phyloP scores from a whole-genome alignment of 2,113 vertebrate genomes.

The Megaleporinus macrocephalus region DNA sequence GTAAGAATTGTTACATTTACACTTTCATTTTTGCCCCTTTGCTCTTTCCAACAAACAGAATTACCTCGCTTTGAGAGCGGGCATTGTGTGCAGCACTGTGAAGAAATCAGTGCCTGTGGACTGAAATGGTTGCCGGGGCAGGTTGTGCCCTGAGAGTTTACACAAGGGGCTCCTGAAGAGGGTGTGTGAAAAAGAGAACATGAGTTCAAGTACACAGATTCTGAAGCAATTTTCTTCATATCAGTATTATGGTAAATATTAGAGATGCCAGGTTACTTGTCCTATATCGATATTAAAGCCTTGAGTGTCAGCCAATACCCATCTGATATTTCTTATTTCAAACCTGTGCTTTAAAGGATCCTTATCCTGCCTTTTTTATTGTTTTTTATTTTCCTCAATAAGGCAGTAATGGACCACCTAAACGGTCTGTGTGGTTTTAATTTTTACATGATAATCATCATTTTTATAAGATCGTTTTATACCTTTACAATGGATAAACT shows the following conservation, averaged over 20 bases:
- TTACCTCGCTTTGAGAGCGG: constrained; percentile 75
- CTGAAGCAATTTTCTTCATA: constrained; percentile 10
- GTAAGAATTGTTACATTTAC: constrained; percentile 86
- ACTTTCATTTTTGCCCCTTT: constrained; percentile 32
- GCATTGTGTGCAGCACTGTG: constrained; percentile 68
- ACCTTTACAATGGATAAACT: no score
- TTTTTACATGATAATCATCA: no score
- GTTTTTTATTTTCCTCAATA: no score
- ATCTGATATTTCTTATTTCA: no score
- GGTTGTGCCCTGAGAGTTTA: constrained; percentile 66
- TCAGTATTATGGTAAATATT: neutral
- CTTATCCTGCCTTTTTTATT: no score
- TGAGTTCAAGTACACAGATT: constrained; percentile 52
- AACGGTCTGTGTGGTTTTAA: no score
- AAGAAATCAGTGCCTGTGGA: constrained; percentile 76
- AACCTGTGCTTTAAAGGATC: no score
- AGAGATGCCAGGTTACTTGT: no score
- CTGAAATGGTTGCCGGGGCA: constrained; percentile 71
- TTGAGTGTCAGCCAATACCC: no score
- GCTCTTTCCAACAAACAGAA: constrained; percentile 84
- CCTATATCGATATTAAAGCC: no score
- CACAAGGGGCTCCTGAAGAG: neutral
- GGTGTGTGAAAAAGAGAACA: neutral
- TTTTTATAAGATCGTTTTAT: no score
- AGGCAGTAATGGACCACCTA: no score